A percentile compares a stretch with the other conserved stretches of the same genome.
Conservation (phyloP, 2,888 invertebrate genomes). For the Holacanthella duospinosa region DNA sequence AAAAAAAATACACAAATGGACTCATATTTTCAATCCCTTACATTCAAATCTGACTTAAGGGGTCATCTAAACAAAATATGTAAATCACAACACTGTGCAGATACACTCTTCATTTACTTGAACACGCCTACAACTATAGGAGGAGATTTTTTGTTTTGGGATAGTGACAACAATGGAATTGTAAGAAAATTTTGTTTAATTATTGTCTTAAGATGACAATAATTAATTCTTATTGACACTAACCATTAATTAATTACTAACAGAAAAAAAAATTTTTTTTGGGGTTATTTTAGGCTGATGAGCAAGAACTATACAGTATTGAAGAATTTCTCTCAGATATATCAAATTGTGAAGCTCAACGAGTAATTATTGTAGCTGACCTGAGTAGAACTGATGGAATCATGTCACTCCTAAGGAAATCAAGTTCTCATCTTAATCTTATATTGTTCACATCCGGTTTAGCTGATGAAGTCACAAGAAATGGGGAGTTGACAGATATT, state of each 20-base stretch:
- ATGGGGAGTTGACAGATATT: constrained; percentile 31
- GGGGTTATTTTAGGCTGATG: constrained; percentile 25
- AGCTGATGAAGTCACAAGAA: constrained; percentile 20
- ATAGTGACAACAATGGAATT: constrained; percentile 45
- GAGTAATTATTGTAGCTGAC: constrained; percentile 45
- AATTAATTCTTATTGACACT: neutral
- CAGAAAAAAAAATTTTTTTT: neutral
- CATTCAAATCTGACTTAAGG: constrained; percentile 43
- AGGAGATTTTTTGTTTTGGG: constrained; percentile 46
- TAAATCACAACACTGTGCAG: constrained; percentile 44
- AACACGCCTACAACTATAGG: constrained; percentile 45
- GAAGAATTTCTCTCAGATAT: constrained; percentile 45
- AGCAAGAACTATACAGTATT: constrained; percentile 43
- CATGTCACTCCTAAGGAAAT: constrained; percentile 30
- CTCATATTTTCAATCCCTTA: constrained; percentile 23
- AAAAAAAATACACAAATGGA: constrained; percentile 7
- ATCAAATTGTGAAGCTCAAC: constrained; percentile 43
- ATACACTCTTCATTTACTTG: constrained; percentile 46
- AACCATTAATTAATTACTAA: neutral
- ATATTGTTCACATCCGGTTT: constrained; percentile 25
- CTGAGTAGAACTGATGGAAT: constrained; percentile 43
- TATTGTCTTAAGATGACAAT: neutral
- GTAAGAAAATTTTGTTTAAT: constrained; percentile 39
- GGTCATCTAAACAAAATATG: constrained; percentile 46
- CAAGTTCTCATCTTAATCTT: constrained; percentile 31